These are phyloP conservation scores for Aphrophora alni DNA, from an alignment of 2,888 invertebrate genomes.

Conservation along the genomic window DNA sequence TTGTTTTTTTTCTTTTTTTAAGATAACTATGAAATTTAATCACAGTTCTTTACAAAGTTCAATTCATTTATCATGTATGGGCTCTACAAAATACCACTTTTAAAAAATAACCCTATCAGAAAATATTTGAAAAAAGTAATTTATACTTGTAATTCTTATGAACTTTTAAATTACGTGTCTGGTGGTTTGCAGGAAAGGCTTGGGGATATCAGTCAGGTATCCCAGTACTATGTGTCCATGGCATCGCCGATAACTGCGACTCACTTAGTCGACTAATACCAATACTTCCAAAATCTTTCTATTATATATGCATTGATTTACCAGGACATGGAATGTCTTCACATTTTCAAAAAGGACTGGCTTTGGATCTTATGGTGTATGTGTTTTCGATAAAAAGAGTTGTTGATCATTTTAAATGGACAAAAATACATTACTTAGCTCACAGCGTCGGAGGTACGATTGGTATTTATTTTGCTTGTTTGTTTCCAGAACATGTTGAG, in stretches of 20 bases:
- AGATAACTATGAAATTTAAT: too few relatives aligned
- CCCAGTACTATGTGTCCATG: conserved; percentile 57
- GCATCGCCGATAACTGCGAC: conserved; percentile 58
- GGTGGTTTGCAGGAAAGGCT: conserved; percentile 50
- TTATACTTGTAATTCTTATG: too few relatives aligned
- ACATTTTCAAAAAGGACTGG: conserved; percentile 55
- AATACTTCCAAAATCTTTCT: conserved; percentile 54
- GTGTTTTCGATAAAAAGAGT: conserved; percentile 53
- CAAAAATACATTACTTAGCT: conserved; percentile 54
- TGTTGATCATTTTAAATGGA: conserved; percentile 56
- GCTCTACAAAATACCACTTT: too few relatives aligned
- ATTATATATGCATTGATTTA: conserved; percentile 57
- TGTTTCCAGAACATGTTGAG: conserved; percentile 53
- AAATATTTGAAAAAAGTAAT: too few relatives aligned
- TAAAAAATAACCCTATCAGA: too few relatives aligned
- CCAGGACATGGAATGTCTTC: conserved; percentile 59
- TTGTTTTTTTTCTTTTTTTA: too few relatives aligned
- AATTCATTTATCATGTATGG: too few relatives aligned
- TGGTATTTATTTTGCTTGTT: conserved; percentile 48
- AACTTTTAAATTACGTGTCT: too few relatives aligned
- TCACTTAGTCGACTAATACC: conserved; percentile 57
- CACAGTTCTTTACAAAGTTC: too few relatives aligned
- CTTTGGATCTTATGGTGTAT: conserved; percentile 54
- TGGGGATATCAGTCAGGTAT: conserved; percentile 52
- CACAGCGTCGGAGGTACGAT: conserved; percentile 59